A percentile compares a stretch with the other conserved stretches of the same genome.
Evolutionary conservation across 2,888 invertebrate species (phyloP).

Genomic region (Aphrophora alni): DNA sequence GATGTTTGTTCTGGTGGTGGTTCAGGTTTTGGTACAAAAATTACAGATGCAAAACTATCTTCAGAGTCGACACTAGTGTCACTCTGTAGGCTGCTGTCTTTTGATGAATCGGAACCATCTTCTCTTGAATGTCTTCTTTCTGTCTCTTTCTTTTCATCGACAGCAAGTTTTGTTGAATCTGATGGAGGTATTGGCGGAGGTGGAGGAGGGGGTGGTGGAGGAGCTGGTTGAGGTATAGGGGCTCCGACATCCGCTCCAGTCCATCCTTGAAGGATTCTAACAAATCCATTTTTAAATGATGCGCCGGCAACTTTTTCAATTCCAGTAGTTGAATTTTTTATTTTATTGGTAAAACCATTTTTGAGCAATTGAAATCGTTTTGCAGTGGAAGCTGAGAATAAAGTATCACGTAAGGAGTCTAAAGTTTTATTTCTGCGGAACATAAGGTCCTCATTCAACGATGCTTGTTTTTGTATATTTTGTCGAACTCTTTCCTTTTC

Average conservation of each 20-base stretch:
- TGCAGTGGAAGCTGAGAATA: slow-evolving; percentile 75
- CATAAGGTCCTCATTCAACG: slow-evolving; percentile 85
- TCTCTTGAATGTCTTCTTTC: slow-evolving; percentile 83
- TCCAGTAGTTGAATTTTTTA: slow-evolving; percentile 82
- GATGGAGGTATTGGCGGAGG: slow-evolving; percentile 43
- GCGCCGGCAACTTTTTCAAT: slow-evolving; percentile 78
- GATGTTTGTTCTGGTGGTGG: slow-evolving; percentile 57
- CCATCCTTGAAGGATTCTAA: slow-evolving; percentile 84
- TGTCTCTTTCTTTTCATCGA: slow-evolving; percentile 61
- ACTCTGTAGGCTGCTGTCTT: slow-evolving; percentile 87
- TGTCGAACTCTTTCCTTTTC: slow-evolving; percentile 83
- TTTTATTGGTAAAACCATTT: slow-evolving; percentile 81
- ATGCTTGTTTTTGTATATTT: slow-evolving; percentile 89
- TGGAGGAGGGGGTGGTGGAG: slow-evolving; percentile 45
- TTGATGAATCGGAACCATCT: slow-evolving; percentile 88
- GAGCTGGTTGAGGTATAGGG: slow-evolving; percentile 44
- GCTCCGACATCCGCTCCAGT: slow-evolving; percentile 54
- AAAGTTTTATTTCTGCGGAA: slow-evolving; percentile 67
- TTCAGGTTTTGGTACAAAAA: slow-evolving; percentile 86
- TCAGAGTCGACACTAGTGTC: slow-evolving; percentile 94
- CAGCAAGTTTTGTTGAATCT: slow-evolving; percentile 38
- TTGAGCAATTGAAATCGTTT: slow-evolving; percentile 78
- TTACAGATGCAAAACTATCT: slow-evolving; percentile 92
- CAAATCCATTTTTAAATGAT: slow-evolving; percentile 76
- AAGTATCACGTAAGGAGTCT: slow-evolving; percentile 74